A percentile compares a stretch with the other conserved stretches of the same genome.
These are phyloP conservation scores for Thysanoteuthis rhombus DNA, from an alignment of 2,888 invertebrate species.

Conservation along the genomic window DNA sequence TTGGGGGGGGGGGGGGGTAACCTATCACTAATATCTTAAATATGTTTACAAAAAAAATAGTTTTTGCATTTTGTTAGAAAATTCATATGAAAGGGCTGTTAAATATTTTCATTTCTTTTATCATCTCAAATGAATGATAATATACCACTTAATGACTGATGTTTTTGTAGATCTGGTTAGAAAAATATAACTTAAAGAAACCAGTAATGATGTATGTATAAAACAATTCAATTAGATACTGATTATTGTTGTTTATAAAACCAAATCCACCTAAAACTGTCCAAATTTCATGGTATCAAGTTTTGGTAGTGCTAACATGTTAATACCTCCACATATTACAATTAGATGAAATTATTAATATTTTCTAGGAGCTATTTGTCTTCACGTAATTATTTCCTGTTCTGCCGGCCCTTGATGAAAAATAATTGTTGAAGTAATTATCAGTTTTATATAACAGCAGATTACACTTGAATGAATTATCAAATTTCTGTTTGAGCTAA, in stretches of 20 bases:
- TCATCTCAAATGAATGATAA: not conserved
- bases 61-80: not conserved
- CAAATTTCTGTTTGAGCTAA: no score
- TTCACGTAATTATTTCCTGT: not conserved
- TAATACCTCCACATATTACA: not conserved
- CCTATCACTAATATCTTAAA: not conserved
- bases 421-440: not conserved
- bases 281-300: slow-evolving; percentile 12
- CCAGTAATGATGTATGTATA: not conserved
- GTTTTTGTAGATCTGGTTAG: not conserved
- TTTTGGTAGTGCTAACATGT: not conserved
- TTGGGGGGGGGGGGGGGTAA: not conserved
- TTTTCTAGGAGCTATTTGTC: not conserved
- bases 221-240: not conserved
- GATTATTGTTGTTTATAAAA: not conserved
- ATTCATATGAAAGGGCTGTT: not conserved
- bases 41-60: not conserved
- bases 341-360: not conserved
- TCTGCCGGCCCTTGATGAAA: not conserved
- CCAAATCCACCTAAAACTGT: not conserved
- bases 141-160: not conserved
- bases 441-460: not conserved
- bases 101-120: not conserved
- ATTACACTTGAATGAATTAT: no score
- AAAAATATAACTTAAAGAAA: not conserved